These are phyloP conservation scores for Saccopteryx bilineata DNA, from an alignment of 2,113 vertebrate species.

Conservation along the genomic window DNA sequence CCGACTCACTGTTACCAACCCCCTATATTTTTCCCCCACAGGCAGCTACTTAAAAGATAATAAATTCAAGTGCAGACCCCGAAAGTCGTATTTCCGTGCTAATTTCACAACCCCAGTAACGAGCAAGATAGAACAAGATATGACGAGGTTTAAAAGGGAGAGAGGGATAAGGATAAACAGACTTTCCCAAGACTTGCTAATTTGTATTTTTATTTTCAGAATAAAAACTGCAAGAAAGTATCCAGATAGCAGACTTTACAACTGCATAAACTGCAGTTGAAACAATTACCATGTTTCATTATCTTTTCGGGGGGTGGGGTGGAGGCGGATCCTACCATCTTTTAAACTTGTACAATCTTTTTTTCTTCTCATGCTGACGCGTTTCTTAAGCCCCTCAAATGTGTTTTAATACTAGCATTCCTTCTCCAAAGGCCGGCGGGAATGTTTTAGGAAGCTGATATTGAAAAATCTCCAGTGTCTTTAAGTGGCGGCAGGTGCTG, in stretches of 20 bases:
- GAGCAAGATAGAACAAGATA: not conserved
- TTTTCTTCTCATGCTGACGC: not conserved
- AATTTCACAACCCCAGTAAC: constrained; percentile 37
- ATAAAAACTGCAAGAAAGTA: constrained; percentile 36
- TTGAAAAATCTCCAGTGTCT: not conserved
- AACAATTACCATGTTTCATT: not conserved
- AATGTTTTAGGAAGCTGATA: not conserved
- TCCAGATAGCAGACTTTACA: constrained; percentile 9
- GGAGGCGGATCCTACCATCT: not conserved
- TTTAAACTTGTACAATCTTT: not conserved
- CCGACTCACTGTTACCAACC: not conserved
- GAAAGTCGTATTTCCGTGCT: constrained; percentile 60
- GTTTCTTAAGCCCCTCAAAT: not conserved
- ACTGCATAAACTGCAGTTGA: not conserved
- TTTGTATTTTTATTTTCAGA: not conserved
- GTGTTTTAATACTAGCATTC: not conserved
- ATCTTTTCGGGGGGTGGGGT: not conserved
- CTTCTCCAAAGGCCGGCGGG: not conserved
- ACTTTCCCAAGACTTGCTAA: not conserved
- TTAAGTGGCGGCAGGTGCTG: constrained; percentile 64
- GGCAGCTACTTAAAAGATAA: constrained; percentile 64
- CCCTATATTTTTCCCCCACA: not conserved
- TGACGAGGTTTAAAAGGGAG: not conserved
- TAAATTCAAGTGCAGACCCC: constrained; percentile 49
- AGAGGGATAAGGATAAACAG: not conserved